Evolutionary conservation across 2,888 invertebrate genomes (phyloP), one percentile per base, ranked within the genome.

Genomic region (Scaptomyza tumidula): DNA sequence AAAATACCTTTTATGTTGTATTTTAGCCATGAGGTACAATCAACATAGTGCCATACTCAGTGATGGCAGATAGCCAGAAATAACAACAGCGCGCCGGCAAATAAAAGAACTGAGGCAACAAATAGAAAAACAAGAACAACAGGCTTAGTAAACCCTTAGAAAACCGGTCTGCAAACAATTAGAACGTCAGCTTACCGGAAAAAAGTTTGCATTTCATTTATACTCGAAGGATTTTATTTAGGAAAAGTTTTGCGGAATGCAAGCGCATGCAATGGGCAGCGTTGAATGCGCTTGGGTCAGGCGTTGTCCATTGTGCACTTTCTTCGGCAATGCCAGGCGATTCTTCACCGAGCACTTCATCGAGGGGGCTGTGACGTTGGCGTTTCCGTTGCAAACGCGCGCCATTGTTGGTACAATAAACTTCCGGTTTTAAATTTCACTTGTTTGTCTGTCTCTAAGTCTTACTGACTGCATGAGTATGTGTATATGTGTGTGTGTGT

Each of bases 141-240:
- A 66, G 57, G 52, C 59, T 50, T 54, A 60, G 53, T 49, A 64
- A 64, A 44, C 62, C 46, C 48, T 68, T 68, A 60, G 46, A 56
- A 63, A 61, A 62, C 74, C 68, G 69, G 78, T 71, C 76, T 76
- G 80, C 69, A 65, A 83, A 85, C 85, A 85, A 85, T 85, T 85
- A 85, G 86, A 83, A 75, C 80, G 84, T 78, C 87, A 85, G 87
- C 71, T 85, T 76, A 85, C 86, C 83, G 83, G 87, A 87, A 85
- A 85, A 85, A 86, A 85, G 83, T 87, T 86, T 86, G 86, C 85
- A 87, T 86, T 88, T 79, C 78, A 88, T 88, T 86, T 86, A 78
- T 78, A 69, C 81, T 83, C 81, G 75, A 73, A 75, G 83, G 79
- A 73, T 88, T 83, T 81, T 78, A 69, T 80, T 86, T 78, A 67